These are phyloP conservation scores for Gari tellinella DNA, from an alignment of 2,888 invertebrate species.

Conservation along the genomic window DNA sequence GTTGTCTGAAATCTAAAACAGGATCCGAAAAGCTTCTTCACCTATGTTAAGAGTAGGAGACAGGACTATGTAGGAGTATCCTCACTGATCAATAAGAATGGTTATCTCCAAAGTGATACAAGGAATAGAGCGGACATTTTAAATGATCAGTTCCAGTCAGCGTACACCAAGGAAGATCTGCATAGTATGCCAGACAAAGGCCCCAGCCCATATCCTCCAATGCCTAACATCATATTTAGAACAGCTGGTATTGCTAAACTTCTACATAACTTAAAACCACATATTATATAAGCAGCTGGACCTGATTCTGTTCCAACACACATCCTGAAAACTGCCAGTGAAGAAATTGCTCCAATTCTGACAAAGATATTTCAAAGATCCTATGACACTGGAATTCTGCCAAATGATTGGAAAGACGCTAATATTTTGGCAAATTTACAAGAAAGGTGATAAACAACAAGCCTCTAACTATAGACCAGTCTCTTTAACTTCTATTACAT, in stretches of 20 bases:
- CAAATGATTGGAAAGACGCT: slow-evolving; percentile 29
- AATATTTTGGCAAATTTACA: slow-evolving; percentile 24
- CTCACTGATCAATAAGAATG: slow-evolving; percentile 19
- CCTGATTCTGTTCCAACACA: slow-evolving; percentile 5
- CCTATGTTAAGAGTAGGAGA: no score
- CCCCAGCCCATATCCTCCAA: slow-evolving; percentile 8
- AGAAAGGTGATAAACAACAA: slow-evolving; percentile 35
- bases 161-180: slow-evolving; percentile 21
- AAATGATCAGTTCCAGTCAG: slow-evolving; percentile 34
- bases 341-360: slow-evolving; percentile 16
- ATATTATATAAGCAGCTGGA: slow-evolving; percentile 39
- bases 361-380: slow-evolving; percentile 26
- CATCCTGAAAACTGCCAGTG: slow-evolving; percentile 13
- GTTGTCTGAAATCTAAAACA: slow-evolving; percentile 3
- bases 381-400: slow-evolving; percentile 20
- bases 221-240: slow-evolving; percentile 19
- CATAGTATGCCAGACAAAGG: slow-evolving; percentile 13
- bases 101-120: slow-evolving; percentile 24
- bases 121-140: slow-evolving; percentile 18
- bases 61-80: no score
- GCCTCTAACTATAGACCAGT: slow-evolving; percentile 21
- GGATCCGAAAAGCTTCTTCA: slow-evolving; percentile 13
- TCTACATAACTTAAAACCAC: slow-evolving; percentile 21
- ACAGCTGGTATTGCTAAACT: slow-evolving; percentile 23
- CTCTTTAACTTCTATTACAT: slow-evolving; percentile 22